phyloP scores from a whole-genome alignment of 2,797 vertebrate species.

The Eptatretus atami region DNA sequence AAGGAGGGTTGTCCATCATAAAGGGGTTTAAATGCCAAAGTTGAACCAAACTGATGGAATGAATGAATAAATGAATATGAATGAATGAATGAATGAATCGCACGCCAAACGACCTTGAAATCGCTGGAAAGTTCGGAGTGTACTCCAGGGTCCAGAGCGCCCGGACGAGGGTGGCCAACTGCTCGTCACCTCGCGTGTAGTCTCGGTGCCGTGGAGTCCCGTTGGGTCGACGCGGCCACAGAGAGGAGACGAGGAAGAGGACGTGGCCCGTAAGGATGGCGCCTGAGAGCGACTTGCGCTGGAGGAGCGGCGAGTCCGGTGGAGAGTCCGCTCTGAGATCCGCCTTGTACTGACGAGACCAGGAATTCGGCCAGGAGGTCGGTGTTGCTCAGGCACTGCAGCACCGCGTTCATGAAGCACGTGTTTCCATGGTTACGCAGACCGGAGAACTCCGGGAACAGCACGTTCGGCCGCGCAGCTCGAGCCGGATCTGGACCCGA shows the following conservation, averaged over 20 bases:
- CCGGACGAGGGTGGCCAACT: conserved; percentile 41
- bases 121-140: conserved; percentile 49
- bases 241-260: conserved; percentile 2
- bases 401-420: conserved; percentile 83
- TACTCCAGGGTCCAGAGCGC: conserved; percentile 60
- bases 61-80: no score
- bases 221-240: conserved; percentile 6
- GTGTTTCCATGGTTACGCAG: conserved; percentile 85
- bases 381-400: conserved; percentile 81
- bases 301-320: conserved; percentile 7
- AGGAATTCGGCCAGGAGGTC: conserved; percentile 61
- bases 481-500: conserved; percentile 17
- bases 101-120: conserved; percentile 32
- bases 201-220: conserved; percentile 9
- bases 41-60: no score
- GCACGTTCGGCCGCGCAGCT: conserved; percentile 21
- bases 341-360: conserved; percentile 23
- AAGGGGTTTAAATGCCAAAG: no score
- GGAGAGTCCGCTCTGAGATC: conserved; percentile 8
- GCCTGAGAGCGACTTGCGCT: no score
- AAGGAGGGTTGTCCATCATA: no score
- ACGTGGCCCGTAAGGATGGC: neutral
- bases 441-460: conserved; percentile 38
- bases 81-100: no score
- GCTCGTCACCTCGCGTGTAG: conserved; percentile 29